A percentile compares a stretch with the other conserved stretches of the same genome.
Conservation (phyloP, 2,797 vertebrate species). For the Pogoniulus pusillus region DNA sequence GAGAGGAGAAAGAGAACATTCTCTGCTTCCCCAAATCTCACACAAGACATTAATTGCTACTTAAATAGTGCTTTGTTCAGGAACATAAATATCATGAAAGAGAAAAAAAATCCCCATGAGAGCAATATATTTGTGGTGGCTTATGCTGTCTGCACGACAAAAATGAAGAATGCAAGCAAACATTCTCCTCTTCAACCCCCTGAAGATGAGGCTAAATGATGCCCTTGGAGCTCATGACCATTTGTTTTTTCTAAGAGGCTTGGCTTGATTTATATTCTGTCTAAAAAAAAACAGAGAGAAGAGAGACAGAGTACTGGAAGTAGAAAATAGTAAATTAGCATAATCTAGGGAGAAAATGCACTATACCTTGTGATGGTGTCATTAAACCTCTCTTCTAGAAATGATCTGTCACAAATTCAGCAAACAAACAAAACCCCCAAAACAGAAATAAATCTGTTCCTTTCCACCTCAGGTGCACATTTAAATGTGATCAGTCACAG, state of each 20-base stretch:
- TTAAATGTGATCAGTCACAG: not conserved
- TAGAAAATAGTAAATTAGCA: slow-evolving; percentile 39
- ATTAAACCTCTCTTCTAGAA: slow-evolving; percentile 27
- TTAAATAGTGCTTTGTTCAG: slow-evolving; percentile 21
- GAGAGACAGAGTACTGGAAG: not conserved
- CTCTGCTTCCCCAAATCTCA: not conserved
- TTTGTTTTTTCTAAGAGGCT: not conserved
- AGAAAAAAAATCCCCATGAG: not conserved
- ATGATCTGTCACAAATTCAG: not conserved
- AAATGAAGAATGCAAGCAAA: not conserved
- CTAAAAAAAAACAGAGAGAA: not conserved
- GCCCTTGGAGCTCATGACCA: slow-evolving; percentile 19
- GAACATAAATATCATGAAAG: not conserved
- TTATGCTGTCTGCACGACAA: not conserved
- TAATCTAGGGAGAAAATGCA: not conserved
- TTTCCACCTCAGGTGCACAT: not conserved
- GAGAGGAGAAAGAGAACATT: not conserved
- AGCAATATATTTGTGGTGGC: not conserved
- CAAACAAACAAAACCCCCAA: not conserved
- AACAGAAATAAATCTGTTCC: not conserved
- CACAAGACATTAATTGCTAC: not conserved
- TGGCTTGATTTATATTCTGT: slow-evolving; percentile 23
- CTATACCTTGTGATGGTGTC: slow-evolving; percentile 7
- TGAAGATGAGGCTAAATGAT: slow-evolving; percentile 18
- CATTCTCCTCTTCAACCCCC: not conserved